These are phyloP conservation scores for Pseudobourletiella spinata DNA, from an alignment of 1,140 invertebrate genomes.

Conservation along the genomic window DNA sequence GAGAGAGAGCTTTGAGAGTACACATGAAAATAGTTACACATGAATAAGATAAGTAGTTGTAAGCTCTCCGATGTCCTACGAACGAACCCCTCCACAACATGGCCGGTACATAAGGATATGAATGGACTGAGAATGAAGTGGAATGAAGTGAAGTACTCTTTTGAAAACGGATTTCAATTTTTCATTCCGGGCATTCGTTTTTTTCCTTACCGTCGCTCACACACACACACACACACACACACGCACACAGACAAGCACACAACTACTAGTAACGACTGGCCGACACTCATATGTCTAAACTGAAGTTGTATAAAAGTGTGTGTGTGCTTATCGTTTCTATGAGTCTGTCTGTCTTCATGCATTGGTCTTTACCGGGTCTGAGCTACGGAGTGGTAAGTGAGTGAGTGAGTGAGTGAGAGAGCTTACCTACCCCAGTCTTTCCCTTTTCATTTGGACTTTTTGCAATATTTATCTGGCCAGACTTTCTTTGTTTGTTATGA, in stretches of 20 bases:
- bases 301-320: too few species aligned
- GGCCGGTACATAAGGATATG: too few species aligned
- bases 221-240: neutral
- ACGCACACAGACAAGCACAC: neutral
- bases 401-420: too few species aligned
- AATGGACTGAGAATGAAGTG: conserved; percentile 10
- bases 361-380: too few species aligned
- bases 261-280: too few species aligned
- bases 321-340: too few species aligned
- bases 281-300: too few species aligned
- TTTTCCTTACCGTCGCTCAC: neutral
- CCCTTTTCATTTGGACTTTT: conserved; percentile 27
- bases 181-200: conserved; percentile 17
- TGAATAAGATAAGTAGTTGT: neutral
- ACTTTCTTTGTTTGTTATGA: conserved; percentile 33
- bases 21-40: neutral
- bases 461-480: conserved; percentile 34
- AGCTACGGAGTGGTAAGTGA: neutral
- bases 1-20: neutral
- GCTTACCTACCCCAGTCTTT: conserved; percentile 4
- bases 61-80: too few species aligned
- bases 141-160: conserved; percentile 26
- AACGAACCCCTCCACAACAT: too few species aligned
- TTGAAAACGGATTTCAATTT: conserved; percentile 27
- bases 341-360: too few species aligned